These are phyloP conservation scores for Anagyrus pseudococci DNA, from an alignment of 2,888 invertebrate species.

Conservation along the genomic window DNA sequence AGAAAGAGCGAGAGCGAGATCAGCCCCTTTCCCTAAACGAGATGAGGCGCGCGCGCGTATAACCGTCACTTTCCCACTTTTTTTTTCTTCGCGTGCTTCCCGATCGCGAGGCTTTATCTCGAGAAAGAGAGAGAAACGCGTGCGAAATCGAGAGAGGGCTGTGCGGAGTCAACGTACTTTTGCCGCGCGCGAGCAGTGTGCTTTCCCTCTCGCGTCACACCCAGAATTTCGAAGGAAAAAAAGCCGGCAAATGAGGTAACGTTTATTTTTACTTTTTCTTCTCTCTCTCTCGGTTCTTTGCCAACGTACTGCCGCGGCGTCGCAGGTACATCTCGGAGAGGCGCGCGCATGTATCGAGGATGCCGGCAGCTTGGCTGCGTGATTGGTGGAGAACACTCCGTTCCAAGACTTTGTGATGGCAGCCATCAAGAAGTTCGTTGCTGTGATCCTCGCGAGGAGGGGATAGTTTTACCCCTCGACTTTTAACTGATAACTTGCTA, in stretches of 20 bases:
- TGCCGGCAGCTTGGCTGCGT: too few species aligned
- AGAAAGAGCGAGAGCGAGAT: too few species aligned
- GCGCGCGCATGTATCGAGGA: background rate
- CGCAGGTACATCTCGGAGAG: constrained; percentile 17
- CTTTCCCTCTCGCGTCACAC: background rate
- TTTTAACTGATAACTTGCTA: too few species aligned
- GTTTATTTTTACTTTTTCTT: constrained; percentile 9
- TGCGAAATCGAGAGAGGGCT: constrained; percentile 21
- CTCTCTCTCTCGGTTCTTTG: too few species aligned
- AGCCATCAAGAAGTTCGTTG: too few species aligned
- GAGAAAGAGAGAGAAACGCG: constrained; percentile 19
- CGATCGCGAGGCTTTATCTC: background rate
- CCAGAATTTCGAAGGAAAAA: constrained; percentile 9
- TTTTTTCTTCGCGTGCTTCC: constrained; percentile 11
- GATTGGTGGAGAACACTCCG: too few species aligned
- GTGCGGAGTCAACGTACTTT: constrained; percentile 34
- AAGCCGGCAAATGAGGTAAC: constrained; percentile 31
- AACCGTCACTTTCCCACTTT: constrained; percentile 41
- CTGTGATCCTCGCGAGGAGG: too few species aligned
- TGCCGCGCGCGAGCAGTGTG: too few species aligned
- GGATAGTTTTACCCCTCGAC: too few species aligned
- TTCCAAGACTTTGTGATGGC: too few species aligned
- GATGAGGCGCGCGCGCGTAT: constrained; percentile 35
- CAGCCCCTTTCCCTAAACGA: constrained; percentile 43
- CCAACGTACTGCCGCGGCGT: constrained; percentile 23